phyloP scores from a whole-genome alignment of 2,888 invertebrate genomes.

The Poecilobothrus nobilitatus region DNA sequence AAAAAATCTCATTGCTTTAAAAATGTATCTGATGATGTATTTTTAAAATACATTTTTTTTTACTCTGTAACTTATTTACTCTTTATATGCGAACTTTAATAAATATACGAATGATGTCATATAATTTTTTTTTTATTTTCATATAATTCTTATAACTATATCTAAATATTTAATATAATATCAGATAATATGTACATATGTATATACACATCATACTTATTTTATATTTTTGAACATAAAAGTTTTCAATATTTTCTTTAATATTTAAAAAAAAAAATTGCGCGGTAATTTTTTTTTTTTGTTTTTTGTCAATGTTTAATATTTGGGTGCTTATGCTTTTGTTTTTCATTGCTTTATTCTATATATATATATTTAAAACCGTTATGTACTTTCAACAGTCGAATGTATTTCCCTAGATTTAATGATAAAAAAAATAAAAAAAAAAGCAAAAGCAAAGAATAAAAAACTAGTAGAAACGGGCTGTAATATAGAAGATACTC shows the following conservation, averaged over 20 bases:
- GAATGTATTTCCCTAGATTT: neutral
- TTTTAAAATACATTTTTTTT: no score
- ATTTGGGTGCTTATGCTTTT: neutral
- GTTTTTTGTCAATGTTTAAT: neutral
- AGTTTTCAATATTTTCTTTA: neutral
- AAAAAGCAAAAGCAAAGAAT: neutral
- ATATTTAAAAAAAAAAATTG: neutral
- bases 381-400: neutral
- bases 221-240: neutral
- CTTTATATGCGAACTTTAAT: no score
- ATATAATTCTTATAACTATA: no score
- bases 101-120: no score
- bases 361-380: neutral
- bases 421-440: neutral
- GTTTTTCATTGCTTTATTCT: neutral
- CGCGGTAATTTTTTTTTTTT: neutral
- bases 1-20: no score
- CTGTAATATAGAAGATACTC: neutral
- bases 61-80: no score
- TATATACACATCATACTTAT: neutral
- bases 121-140: no score
- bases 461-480: neutral
- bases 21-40: no score
- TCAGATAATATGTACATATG: no score
- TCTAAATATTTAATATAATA: no score